Conservation (phyloP, 2,113 vertebrate genomes). For the Pagrus major region DNA sequence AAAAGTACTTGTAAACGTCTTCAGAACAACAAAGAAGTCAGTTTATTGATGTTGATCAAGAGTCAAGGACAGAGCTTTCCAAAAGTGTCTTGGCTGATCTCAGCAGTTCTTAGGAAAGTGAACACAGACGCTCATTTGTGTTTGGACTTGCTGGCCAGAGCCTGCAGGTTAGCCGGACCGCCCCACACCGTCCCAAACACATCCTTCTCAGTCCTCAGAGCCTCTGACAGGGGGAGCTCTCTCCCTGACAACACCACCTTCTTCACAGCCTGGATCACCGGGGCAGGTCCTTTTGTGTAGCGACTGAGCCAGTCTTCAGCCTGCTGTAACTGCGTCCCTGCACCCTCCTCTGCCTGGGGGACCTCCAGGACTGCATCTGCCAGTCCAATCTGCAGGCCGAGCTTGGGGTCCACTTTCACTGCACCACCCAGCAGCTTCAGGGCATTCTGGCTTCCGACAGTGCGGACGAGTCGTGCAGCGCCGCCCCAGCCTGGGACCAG, state of each 20-base stretch:
- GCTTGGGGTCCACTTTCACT: conserved; percentile 79
- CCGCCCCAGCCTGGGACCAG: conserved; percentile 97
- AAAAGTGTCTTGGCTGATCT: neutral
- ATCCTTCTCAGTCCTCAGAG: conserved; percentile 89
- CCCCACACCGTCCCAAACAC: conserved; percentile 94
- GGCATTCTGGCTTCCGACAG: conserved; percentile 87
- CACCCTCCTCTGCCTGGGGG: conserved; percentile 39
- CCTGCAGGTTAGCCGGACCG: conserved; percentile 89
- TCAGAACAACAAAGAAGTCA: conserved; percentile 3
- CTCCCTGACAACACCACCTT: conserved; percentile 86
- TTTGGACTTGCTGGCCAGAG: conserved; percentile 85
- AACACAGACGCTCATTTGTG: conserved; percentile 83
- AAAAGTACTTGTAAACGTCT: neutral
- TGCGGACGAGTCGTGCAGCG: conserved; percentile 84
- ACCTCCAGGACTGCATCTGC: conserved; percentile 82
- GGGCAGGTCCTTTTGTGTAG: conserved; percentile 84
- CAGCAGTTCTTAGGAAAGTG: neutral
- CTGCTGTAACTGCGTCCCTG: conserved; percentile 68
- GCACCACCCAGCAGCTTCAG: conserved; percentile 88
- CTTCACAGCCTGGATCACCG: conserved; percentile 90
- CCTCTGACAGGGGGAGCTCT: conserved; percentile 89
- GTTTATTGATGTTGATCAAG: neutral
- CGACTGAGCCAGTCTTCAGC: conserved; percentile 87
- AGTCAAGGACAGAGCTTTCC: too few relatives aligned
- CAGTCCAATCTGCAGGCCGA: conserved; percentile 87